These are phyloP conservation scores for Laodelphax striatellus DNA, from an alignment of 1,140 invertebrate genomes.

Conservation along the genomic window DNA sequence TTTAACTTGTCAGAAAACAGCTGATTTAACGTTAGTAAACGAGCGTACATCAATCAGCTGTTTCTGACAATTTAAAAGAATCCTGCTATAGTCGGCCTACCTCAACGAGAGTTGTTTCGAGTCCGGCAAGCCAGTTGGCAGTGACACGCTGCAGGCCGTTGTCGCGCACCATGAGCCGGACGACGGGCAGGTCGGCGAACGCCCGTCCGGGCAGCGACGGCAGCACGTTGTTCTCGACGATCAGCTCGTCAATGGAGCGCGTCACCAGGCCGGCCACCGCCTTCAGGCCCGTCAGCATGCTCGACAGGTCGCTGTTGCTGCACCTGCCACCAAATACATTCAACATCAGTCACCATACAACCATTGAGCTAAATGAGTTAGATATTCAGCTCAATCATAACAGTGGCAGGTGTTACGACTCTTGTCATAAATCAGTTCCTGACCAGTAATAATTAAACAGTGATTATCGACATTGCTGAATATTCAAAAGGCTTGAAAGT, in stretches of 20 bases:
- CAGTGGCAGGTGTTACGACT: too few species aligned
- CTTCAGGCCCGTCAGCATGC: constrained; percentile 58
- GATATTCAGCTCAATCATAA: too few species aligned
- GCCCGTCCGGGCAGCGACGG: constrained; percentile 65
- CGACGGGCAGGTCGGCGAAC: constrained; percentile 57
- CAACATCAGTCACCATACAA: neutral
- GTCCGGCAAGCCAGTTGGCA: constrained; percentile 52
- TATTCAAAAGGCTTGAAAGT: too few species aligned
- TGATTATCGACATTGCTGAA: too few species aligned
- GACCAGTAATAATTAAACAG: too few species aligned
- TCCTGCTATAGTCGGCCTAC: too few species aligned
- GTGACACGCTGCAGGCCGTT: constrained; percentile 72
- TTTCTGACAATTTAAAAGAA: too few species aligned
- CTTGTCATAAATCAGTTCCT: too few species aligned
- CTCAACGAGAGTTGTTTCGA: constrained; percentile 30
- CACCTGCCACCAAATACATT: constrained; percentile 51
- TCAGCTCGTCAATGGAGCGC: constrained; percentile 66
- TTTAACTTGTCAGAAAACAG: too few species aligned
- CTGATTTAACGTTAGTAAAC: too few species aligned
- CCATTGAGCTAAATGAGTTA: too few species aligned
- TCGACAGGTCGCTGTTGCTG: constrained; percentile 68
- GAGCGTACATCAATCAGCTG: too few species aligned
- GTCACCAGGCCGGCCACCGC: constrained; percentile 52
- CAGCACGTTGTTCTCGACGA: constrained; percentile 74
- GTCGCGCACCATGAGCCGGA: constrained; percentile 68